These are phyloP conservation scores for Papilio helenus DNA, from an alignment of 1,140 invertebrate genomes.

Conservation along the genomic window DNA sequence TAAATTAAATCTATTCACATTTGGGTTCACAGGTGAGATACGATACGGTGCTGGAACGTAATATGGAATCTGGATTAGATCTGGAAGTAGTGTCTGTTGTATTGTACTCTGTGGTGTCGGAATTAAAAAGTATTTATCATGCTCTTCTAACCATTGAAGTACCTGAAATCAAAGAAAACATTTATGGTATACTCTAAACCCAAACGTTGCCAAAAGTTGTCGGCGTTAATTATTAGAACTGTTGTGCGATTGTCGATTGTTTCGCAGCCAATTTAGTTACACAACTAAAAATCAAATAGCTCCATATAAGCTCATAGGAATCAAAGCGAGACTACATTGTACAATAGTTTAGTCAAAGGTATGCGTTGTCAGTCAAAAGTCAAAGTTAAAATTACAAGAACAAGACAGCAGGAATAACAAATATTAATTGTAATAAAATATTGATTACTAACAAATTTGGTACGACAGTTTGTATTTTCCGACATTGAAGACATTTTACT, in stretches of 20 bases:
- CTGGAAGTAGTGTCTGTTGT: neutral
- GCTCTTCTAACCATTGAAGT: conserved; percentile 14
- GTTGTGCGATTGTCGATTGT: no score
- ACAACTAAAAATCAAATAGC: no score
- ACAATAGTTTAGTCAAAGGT: no score
- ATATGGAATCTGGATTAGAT: conserved; percentile 2
- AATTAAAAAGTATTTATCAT: conserved; percentile 2
- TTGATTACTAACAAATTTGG: neutral
- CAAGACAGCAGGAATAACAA: no score
- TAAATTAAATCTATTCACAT: neutral
- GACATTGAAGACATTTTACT: neutral
- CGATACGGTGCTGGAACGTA: neutral
- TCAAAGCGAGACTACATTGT: no score
- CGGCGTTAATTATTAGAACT: no score
- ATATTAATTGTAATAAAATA: neutral
- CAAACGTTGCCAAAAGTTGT: no score
- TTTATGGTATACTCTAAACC: neutral
- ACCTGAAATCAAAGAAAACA: neutral
- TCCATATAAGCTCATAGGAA: no score
- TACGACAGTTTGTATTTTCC: neutral
- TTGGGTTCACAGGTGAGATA: neutral
- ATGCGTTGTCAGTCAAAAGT: no score
- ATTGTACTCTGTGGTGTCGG: neutral
- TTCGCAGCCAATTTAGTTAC: no score
- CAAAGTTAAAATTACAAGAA: no score